Conservation (phyloP, 2,888 invertebrate species). For the Netelia fuscicornis region DNA sequence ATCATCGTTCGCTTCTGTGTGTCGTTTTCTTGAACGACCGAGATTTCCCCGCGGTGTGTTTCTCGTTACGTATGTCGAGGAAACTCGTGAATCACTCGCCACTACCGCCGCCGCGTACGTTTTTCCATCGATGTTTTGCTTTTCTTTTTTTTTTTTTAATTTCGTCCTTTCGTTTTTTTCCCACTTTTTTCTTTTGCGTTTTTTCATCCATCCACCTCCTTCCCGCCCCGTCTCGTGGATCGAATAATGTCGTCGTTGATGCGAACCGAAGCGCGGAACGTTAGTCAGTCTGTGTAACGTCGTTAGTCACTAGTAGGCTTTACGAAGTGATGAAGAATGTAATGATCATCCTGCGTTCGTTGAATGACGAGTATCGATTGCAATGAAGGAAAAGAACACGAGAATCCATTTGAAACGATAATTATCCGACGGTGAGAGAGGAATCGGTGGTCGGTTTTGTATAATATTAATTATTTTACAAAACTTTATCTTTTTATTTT, state of each 20-base stretch:
- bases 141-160: conserved; percentile 28
- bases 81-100: conserved; percentile 71
- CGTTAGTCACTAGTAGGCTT: conserved; percentile 40
- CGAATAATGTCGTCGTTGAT: conserved; percentile 35
- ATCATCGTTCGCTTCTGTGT: conserved; percentile 37
- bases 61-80: conserved; percentile 69
- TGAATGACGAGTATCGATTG: conserved; percentile 9
- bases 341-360: conserved; percentile 27
- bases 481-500: background rate
- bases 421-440: background rate
- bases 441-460: background rate
- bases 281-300: conserved; percentile 32
- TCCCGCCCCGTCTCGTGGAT: no score
- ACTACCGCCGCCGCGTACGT: conserved; percentile 45
- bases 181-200: conserved; percentile 9
- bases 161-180: background rate
- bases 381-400: background rate
- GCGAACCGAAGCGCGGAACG: conserved; percentile 44
- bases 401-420: conserved; percentile 8
- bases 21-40: conserved; percentile 55
- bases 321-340: conserved; percentile 26
- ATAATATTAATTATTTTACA: background rate
- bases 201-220: background rate
- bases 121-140: conserved; percentile 49
- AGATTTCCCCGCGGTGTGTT: conserved; percentile 65